Base-by-base conservation (phyloP, 2,797 vertebrate genomes). In the Acropternis orthonyx region DNA sequence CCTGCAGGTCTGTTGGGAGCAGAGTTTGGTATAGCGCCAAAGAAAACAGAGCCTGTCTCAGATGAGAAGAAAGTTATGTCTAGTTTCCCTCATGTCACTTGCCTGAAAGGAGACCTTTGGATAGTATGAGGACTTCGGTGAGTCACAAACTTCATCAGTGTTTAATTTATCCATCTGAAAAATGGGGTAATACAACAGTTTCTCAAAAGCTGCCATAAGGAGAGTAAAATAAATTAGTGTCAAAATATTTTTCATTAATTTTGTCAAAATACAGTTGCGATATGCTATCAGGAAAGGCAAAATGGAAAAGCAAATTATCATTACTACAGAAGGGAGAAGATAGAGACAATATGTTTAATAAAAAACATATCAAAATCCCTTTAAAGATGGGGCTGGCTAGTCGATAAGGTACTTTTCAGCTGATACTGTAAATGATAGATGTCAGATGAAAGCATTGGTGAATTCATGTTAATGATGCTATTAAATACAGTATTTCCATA, bases 151-250 rank as follows among this genome's bases (percentile, higher is more conserved):
- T 74, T 95, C 52, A 89, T 54, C 72, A 41, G 48, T 89, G 67
- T 76, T 96, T 94, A 85, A 95, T 82, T 81, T 74, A 85, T n/a
- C 44, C 74, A 48, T 56, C 78, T 85, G 72, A 80, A 77, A 93
- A 93, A 77, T n/a, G 56, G 56, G 28, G 34, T 46, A 56, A 59
- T n/a, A 39, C 0, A 78, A 46, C 56, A 48, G 56, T 72, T 87
- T 46, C 61, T 71, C 87, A 69, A 89, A 90, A 86, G 80, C 58
- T 85, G 77, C n/a, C 69, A 51, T 46, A 90, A 36, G 0, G 9
- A 75, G 66, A 81, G 39, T 2, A 36, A 92, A 84, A 84, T 84
- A 84, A 76, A 88, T 89, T 30, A 63, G 30, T 51, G 49, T 56
- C 77, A 92, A 92, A 93, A 78, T 77, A 56, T 37, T 89, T 80